Conservation (phyloP, 2,113 vertebrate species). For the Elgaria multicarinata region DNA sequence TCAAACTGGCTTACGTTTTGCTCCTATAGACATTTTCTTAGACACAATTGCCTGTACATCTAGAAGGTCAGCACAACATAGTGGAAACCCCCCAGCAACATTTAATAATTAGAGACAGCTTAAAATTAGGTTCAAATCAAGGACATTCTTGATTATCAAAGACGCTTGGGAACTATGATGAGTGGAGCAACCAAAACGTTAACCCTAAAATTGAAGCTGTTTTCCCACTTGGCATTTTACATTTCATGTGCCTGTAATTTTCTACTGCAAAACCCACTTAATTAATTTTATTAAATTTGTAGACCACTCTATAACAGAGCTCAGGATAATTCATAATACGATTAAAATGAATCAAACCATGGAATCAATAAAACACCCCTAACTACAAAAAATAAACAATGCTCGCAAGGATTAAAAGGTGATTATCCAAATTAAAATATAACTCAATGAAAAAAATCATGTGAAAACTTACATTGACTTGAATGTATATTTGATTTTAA, state of each 20-base stretch:
- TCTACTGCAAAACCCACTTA: not conserved
- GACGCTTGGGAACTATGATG: not conserved
- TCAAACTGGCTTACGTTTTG: not conserved
- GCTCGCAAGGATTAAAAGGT: not conserved
- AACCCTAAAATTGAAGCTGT: not conserved
- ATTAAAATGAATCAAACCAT: not conserved
- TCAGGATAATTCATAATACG: not conserved
- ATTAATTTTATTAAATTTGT: not conserved
- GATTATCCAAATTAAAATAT: not conserved
- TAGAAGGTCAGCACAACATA: not conserved
- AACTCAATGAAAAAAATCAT: not conserved
- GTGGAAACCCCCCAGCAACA: not conserved
- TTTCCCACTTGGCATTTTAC: not conserved
- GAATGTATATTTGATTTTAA: not conserved
- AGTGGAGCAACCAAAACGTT: not conserved
- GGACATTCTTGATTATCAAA: not conserved
- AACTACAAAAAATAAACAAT: not conserved
- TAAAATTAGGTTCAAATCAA: not conserved
- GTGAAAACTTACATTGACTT: not conserved
- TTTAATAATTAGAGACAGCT: not conserved
- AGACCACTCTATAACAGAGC: not conserved
- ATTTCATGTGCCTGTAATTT: not conserved
- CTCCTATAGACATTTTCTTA: not conserved
- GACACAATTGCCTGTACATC: not conserved
- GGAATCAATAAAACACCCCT: not conserved